Evolutionary conservation across 2,113 vertebrate species (phyloP), one percentile per base, ranked within the genome.

Genomic region (Hylia prasina): DNA sequence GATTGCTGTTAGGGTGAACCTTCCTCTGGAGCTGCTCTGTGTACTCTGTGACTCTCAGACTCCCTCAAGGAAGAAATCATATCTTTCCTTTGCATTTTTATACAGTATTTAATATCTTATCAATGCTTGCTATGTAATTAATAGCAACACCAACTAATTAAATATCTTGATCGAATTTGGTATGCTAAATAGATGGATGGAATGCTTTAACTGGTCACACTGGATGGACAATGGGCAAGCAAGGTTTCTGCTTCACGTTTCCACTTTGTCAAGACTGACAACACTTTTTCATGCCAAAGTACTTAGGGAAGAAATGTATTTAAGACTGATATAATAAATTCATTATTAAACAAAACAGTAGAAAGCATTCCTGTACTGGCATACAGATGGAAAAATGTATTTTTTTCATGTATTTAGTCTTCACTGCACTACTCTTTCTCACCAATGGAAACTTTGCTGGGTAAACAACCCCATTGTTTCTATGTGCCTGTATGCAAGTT

Each of bases 191-290:
- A 77, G 28, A 35, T 39, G 8, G n/a, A 31, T 9, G 35, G 22
- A 60, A 71, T 68, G 12, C 2, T 92, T 90, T 87, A 92, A 73
- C 4, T 70, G 42, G 45, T 82, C 44, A 50, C 44, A 19, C 53
- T 3, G 6, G 33, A 83, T 0, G 0, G 63, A 48, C 6, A 0
- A 71, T 35, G 44, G 58, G 8, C 0, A 0, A 76, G 27, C 0
- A 0, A 39, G 24, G 19, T 33, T 90, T 82, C 35, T 60, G 14
- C 27, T 58, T 27, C 13, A 3, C 4, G 15, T 45, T 92, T 88
- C 44, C 21, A 50, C 47, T 58, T 72, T 51, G 30, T 76, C 25
- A 56, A 89, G 63, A 76, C 33, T 64, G 30, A 22, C 30, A 90
- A 7, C 18, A 21, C 11, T 24, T 78, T 20, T 73, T 35, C 35